Evolutionary conservation across 2,113 vertebrate species (phyloP).

Genomic region (Corynorhinus townsendii): DNA sequence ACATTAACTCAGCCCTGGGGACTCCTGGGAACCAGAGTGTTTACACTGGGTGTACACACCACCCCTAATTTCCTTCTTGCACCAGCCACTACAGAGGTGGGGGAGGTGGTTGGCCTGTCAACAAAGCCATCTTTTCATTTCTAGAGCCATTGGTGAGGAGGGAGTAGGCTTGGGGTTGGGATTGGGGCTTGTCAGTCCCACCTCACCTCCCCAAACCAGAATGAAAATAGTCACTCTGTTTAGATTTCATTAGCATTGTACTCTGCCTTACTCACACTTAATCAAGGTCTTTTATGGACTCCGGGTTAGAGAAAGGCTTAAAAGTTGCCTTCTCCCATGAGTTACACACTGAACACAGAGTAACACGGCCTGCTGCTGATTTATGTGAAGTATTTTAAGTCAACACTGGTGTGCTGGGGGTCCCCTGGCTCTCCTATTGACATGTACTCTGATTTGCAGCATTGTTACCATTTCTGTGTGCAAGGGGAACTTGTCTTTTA

Average conservation of each 20-base stretch:
- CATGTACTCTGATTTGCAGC: neutral
- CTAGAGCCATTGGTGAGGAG: neutral
- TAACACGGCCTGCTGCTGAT: neutral
- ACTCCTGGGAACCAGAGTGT: neutral
- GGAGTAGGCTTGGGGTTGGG: neutral
- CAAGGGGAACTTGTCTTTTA: neutral
- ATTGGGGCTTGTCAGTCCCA: slow-evolving; percentile 20
- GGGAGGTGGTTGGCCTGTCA: neutral
- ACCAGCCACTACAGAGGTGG: neutral
- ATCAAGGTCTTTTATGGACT: slow-evolving; percentile 39
- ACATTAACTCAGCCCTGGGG: slow-evolving; percentile 40
- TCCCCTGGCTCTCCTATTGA: neutral
- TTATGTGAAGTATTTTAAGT: slow-evolving; percentile 37
- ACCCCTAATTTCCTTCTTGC: slow-evolving; percentile 50
- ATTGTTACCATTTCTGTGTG: neutral
- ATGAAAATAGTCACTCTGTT: slow-evolving; percentile 51
- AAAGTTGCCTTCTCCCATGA: neutral
- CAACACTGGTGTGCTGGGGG: neutral
- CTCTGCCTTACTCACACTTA: slow-evolving; percentile 53
- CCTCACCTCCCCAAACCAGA: neutral
- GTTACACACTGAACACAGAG: neutral
- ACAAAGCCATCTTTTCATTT: slow-evolving; percentile 68
- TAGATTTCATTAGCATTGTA: slow-evolving; percentile 44
- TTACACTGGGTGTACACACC: slow-evolving; percentile 2
- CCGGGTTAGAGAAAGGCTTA: neutral